Conservation (phyloP, 2,797 vertebrate genomes). For the Spinus olivaceus region DNA sequence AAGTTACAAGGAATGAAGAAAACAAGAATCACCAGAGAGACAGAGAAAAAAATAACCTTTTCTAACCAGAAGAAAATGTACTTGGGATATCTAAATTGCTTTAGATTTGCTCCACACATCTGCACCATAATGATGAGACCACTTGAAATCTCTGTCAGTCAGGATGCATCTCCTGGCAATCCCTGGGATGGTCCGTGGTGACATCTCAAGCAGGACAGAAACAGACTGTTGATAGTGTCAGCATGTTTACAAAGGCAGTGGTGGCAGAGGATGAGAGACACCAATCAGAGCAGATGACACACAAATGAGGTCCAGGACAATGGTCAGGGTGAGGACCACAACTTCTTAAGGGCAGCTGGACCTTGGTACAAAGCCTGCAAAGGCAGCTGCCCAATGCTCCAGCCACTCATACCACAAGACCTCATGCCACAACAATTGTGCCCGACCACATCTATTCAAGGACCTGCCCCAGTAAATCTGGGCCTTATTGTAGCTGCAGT, state of each 20-base stretch:
- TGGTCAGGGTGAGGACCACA: background rate
- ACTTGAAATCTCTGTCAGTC: background rate
- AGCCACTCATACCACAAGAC: background rate
- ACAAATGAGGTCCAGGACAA: background rate
- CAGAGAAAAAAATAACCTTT: background rate
- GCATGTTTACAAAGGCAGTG: rapidly evolving
- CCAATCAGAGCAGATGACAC: background rate
- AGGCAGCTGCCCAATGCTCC: background rate
- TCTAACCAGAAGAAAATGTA: background rate
- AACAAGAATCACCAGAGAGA: background rate
- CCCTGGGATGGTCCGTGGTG: background rate
- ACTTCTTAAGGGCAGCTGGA: background rate
- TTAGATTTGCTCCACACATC: background rate
- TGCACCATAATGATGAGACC: background rate
- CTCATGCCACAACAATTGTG: background rate
- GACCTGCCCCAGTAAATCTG: background rate
- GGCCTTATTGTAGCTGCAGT: background rate
- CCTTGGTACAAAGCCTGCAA: background rate
- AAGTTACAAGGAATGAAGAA: background rate
- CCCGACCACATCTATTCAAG: background rate
- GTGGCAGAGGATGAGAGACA: background rate
- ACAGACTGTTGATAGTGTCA: background rate
- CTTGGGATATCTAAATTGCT: background rate
- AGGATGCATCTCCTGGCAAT: background rate
- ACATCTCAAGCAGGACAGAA: background rate